Percentiles rank a stretch among this genome's conserved stretches.
phyloP scores from a whole-genome alignment of 2,797 vertebrate genomes.

The Notolepis coatsorum region DNA sequence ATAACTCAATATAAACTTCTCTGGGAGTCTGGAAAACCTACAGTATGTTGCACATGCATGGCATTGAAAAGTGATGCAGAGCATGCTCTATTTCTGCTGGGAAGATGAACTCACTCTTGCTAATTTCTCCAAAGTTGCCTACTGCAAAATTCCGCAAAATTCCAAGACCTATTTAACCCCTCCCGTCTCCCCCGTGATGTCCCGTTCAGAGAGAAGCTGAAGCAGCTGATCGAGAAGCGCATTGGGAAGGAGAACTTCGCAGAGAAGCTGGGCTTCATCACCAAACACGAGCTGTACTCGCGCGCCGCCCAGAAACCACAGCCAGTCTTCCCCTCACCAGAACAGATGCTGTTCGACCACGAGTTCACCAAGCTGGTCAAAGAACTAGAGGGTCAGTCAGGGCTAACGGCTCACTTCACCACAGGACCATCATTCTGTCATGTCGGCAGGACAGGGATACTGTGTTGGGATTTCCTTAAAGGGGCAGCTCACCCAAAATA shows the following conservation, averaged over 20 bases:
- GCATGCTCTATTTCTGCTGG: too few species aligned
- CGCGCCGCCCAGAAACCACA: slow-evolving; percentile 96
- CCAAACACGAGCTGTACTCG: slow-evolving; percentile 97
- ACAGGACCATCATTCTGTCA: not conserved
- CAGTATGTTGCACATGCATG: too few species aligned
- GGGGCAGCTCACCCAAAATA: too few species aligned
- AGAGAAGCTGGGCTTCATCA: slow-evolving; percentile 96
- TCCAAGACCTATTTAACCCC: not conserved
- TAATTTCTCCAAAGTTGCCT: too few species aligned
- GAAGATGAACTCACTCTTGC: too few species aligned
- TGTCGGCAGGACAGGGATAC: not conserved
- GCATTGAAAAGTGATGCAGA: too few species aligned
- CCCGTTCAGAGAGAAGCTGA: slow-evolving; percentile 96
- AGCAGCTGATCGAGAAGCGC: slow-evolving; percentile 97
- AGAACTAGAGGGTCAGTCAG: slow-evolving; percentile 92
- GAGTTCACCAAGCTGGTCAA: slow-evolving; percentile 98
- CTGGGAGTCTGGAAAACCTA: too few species aligned
- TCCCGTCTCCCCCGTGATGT: too few species aligned
- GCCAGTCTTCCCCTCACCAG: slow-evolving; percentile 91
- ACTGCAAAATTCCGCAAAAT: not conserved
- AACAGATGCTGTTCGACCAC: slow-evolving; percentile 98
- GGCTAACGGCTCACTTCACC: not conserved
- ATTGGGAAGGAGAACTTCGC: slow-evolving; percentile 98
- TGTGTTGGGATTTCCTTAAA: not conserved
- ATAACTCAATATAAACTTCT: too few species aligned